Conservation (phyloP, 2,113 vertebrate genomes). For the Lophius piscatorius region DNA sequence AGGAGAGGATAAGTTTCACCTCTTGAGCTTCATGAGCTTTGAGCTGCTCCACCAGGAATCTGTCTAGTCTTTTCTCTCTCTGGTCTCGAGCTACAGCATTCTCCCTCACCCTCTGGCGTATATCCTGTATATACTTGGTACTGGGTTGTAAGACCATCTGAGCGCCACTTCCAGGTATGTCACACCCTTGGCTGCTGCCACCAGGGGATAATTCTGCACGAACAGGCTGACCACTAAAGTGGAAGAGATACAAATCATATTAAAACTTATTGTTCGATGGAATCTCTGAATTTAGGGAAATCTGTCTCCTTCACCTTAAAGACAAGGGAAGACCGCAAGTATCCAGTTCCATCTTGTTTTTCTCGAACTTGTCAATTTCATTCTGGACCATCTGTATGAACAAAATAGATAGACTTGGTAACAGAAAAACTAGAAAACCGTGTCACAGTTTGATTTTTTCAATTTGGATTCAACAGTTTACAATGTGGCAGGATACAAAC, state of each 20-base stretch:
- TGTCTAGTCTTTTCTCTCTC: constrained; percentile 83
- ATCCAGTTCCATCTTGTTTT: constrained; percentile 71
- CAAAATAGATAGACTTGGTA: constrained; percentile 2
- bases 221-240: constrained; percentile 24
- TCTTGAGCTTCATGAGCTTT: constrained; percentile 84
- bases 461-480: too few relatives aligned
- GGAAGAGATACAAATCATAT: constrained; percentile 11
- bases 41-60: constrained; percentile 85
- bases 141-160: constrained; percentile 81
- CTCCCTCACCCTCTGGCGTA: constrained; percentile 86
- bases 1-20: constrained; percentile 71
- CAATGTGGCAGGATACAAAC: too few relatives aligned
- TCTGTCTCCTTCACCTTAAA: constrained; percentile 57
- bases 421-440: not conserved
- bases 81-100: constrained; percentile 81
- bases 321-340: constrained; percentile 28
- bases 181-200: constrained; percentile 2
- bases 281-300: not conserved
- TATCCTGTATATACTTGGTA: constrained; percentile 86
- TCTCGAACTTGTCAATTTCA: constrained; percentile 89
- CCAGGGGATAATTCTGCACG: not conserved
- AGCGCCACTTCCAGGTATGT: constrained; percentile 24
- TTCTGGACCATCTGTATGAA: constrained; percentile 80
- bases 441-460: not conserved
- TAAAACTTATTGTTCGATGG: not conserved